Percentiles rank a stretch among this genome's conserved stretches.
phyloP scores from a whole-genome alignment of 2,888 invertebrate species.

The Acrocyrtus sp. region DNA sequence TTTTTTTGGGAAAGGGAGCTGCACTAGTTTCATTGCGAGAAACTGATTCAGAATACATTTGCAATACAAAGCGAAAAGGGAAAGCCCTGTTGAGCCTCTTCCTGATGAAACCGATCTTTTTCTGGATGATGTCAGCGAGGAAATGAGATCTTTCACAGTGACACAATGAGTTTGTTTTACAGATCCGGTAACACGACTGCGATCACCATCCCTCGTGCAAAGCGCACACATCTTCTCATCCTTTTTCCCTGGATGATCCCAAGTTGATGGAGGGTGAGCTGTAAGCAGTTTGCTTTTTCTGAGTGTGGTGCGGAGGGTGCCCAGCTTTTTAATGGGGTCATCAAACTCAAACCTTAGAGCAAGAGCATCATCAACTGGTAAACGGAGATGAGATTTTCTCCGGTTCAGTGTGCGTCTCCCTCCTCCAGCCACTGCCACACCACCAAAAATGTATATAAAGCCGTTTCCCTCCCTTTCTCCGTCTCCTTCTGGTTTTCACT shows the following conservation, averaged over 20 bases:
- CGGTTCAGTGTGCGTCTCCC: slow-evolving; percentile 28
- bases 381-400: slow-evolving; percentile 52
- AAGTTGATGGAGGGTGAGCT: too few relatives aligned
- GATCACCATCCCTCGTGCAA: slow-evolving; percentile 13
- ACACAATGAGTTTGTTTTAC: slow-evolving; percentile 55
- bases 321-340: slow-evolving; percentile 50
- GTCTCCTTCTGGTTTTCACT: slow-evolving; percentile 17
- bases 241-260: too few relatives aligned
- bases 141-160: slow-evolving; percentile 50
- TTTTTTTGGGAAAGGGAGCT: too few relatives aligned
- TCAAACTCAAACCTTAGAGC: slow-evolving; percentile 39
- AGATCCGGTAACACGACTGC: slow-evolving; percentile 52
- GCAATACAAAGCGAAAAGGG: too few relatives aligned
- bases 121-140: slow-evolving; percentile 35
- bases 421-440: slow-evolving; percentile 7
- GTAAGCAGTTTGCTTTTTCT: neutral
- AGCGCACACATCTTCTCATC: too few relatives aligned
- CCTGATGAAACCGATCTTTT: neutral
- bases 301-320: slow-evolving; percentile 25
- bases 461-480: neutral
- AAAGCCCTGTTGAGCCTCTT: slow-evolving; percentile 32
- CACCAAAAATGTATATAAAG: neutral
- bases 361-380: neutral
- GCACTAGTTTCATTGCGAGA: too few relatives aligned
- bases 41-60: too few relatives aligned